phyloP scores from a whole-genome alignment of 35 echinoderm and acorn worm genomes.

The Heliocidaris tuberculata region DNA sequence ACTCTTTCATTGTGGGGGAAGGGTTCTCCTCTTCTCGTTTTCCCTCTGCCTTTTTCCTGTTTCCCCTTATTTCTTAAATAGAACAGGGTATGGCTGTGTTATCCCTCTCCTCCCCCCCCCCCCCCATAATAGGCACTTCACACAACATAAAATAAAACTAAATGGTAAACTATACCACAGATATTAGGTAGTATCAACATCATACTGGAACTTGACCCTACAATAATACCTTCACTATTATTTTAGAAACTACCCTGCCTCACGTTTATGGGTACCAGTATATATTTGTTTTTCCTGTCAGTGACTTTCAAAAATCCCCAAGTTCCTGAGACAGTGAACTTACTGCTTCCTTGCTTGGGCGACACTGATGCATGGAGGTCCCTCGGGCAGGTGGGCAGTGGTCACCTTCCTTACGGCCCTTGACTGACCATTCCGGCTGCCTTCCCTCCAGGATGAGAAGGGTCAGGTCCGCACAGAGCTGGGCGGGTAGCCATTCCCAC shows the following conservation, averaged over 20 bases:
- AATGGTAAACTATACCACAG: no score
- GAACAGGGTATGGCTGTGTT: no score
- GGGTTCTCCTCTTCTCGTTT: no score
- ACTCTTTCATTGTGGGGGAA: no score
- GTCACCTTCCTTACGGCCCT: slow-evolving; percentile 78
- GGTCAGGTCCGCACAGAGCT: slow-evolving; percentile 77
- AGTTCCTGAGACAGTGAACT: not conserved
- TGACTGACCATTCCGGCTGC: slow-evolving; percentile 69
- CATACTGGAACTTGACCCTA: not conserved
- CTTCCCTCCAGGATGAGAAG: slow-evolving; percentile 85
- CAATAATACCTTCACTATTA: not conserved
- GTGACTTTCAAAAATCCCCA: not conserved
- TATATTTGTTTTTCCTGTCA: not conserved
- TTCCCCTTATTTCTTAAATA: no score
- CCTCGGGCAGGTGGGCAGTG: slow-evolving; percentile 69
- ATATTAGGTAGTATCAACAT: no score
- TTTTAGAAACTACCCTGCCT: not conserved
- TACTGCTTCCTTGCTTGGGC: slow-evolving; percentile 15
- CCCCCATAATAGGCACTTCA: no score
- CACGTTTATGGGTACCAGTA: not conserved
- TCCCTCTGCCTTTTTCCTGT: no score
- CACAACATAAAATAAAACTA: no score
- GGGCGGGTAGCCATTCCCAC: slow-evolving; percentile 48
- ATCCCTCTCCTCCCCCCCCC: no score
- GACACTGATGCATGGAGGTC: slow-evolving; percentile 55